Evolutionary conservation across 2,113 vertebrate species (phyloP).

Genomic region (Pomatostomus ruficeps): DNA sequence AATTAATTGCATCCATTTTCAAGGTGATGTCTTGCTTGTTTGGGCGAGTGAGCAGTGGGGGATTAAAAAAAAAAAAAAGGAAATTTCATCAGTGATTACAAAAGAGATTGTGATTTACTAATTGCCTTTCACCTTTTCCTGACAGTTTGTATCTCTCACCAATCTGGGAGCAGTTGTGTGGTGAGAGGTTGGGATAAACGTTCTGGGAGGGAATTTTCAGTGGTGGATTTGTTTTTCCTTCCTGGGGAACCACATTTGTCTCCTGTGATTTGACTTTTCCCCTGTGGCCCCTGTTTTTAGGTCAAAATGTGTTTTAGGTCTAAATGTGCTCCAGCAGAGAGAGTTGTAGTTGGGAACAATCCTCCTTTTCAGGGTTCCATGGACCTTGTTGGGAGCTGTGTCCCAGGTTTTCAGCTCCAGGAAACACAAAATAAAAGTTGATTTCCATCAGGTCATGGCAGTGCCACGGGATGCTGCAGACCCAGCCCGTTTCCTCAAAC

Average conservation of each 20-base stretch:
- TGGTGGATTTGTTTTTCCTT: not conserved
- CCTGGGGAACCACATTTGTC: not conserved
- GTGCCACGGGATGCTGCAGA: fast-evolving
- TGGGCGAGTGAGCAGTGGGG: not conserved
- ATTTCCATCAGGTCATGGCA: not conserved
- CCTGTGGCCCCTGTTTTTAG: not conserved
- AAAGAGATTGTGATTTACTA: constrained; percentile 47
- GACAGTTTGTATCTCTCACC: constrained; percentile 7
- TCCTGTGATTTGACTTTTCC: not conserved
- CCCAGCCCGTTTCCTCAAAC: fast-evolving
- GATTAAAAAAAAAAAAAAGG: not conserved
- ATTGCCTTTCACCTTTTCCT: constrained; percentile 44
- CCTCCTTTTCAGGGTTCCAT: not conserved
- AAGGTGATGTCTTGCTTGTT: constrained; percentile 55
- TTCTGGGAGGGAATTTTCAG: not conserved
- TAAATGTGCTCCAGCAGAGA: not conserved
- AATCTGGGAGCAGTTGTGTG: not conserved
- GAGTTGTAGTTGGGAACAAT: not conserved
- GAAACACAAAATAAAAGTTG: not conserved
- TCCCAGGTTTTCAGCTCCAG: not conserved
- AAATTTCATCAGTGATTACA: constrained; percentile 47
- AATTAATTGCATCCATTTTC: constrained; percentile 58
- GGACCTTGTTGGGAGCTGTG: not conserved
- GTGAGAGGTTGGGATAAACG: not conserved
- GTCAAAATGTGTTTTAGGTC: not conserved